These are phyloP conservation scores for Chironomus riparius DNA, from an alignment of 2,888 invertebrate genomes.

Conservation along the genomic window DNA sequence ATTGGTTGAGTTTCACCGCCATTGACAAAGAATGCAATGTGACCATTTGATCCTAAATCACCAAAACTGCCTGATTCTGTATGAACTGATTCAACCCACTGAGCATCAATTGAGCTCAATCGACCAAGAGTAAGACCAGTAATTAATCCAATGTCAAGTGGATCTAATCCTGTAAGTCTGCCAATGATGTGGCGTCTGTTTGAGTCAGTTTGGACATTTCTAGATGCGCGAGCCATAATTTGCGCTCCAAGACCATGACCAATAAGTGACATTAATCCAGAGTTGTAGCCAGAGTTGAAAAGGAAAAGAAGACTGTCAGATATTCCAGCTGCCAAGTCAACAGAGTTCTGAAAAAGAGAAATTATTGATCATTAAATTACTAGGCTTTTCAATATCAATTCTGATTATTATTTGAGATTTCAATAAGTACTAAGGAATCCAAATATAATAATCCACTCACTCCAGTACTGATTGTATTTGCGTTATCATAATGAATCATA, in stretches of 20 bases:
- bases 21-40: neutral
- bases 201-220: neutral
- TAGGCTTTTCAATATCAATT: no score
- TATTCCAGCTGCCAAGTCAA: neutral
- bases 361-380: neutral
- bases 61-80: neutral
- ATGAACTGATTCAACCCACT: constrained; percentile 14
- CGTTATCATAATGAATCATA: neutral
- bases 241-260: constrained; percentile 18
- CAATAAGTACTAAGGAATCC: no score
- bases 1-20: neutral
- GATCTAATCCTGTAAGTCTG: constrained; percentile 16
- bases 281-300: constrained; percentile 3
- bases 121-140: neutral
- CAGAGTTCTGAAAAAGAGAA: neutral
- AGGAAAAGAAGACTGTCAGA: neutral
- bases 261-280: neutral
- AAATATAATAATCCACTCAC: no score
- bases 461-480: neutral
- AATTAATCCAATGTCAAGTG: neutral
- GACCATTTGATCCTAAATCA: constrained; percentile 14
- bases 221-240: neutral
- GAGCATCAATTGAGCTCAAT: neutral
- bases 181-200: neutral
- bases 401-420: no score